Evolutionary conservation across 2,797 vertebrate genomes (phyloP).

Genomic region (Anguilla megastoma): DNA sequence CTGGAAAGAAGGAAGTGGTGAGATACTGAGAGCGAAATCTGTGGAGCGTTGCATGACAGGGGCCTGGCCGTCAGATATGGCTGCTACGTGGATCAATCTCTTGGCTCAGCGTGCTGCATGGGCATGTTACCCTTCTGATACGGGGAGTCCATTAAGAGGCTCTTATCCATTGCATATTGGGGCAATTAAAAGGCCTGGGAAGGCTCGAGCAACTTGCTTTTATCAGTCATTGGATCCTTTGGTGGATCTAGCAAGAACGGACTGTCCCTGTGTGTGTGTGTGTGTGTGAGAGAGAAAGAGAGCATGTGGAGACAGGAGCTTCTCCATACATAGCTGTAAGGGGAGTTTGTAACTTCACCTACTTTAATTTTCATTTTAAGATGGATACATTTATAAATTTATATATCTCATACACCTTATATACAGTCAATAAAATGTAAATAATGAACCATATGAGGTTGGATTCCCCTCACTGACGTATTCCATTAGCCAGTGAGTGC

Average conservation of each 20-base stretch:
- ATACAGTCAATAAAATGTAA: neutral
- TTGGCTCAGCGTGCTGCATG: conserved; percentile 65
- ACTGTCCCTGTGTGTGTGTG: neutral
- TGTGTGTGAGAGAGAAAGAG: neutral
- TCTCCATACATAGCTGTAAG: neutral
- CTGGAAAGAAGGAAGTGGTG: conserved; percentile 44
- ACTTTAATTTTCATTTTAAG: neutral
- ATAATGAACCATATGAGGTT: neutral
- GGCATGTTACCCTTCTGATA: conserved; percentile 68
- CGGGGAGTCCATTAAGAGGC: conserved; percentile 72
- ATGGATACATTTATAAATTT: neutral
- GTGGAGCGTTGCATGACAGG: conserved; percentile 71
- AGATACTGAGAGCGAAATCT: conserved; percentile 60
- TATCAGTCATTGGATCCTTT: conserved; percentile 72
- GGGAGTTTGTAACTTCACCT: neutral
- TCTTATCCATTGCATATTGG: conserved; percentile 77
- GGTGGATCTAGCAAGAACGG: conserved; percentile 61
- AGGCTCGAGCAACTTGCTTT: conserved; percentile 66
- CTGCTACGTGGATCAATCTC: conserved; percentile 67
- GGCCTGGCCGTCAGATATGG: conserved; percentile 70
- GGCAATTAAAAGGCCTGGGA: conserved; percentile 72
- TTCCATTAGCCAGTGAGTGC: neutral
- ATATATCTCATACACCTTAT: neutral
- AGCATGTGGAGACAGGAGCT: neutral
- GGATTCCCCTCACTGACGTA: neutral